Evolutionary conservation across 1,140 invertebrate species (phyloP), one percentile per base, ranked within the genome.

Genomic region (Sweltsa coloradensis): DNA sequence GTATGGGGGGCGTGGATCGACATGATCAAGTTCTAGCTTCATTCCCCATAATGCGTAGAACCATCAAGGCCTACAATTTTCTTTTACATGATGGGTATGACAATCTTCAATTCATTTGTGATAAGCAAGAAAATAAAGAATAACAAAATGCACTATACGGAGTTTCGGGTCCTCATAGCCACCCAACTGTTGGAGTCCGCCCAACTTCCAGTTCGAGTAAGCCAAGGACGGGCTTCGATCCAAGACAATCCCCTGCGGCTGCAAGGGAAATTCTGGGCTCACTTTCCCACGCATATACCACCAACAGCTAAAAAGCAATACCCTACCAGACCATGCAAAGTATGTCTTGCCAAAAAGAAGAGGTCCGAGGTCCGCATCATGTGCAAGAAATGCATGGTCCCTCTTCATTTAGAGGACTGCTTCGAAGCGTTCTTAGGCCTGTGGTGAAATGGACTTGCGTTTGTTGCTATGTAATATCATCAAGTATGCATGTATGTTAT

Each of bases 21-120:
- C 37, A 51, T 34, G 47, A 51, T 34, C 40, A 50, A n/a, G n/a
- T 45, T 18, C 39, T 51, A 25, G 16, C 50, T 5, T 51, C 16
- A 34, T 51, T 45, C 26, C 37, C 47, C 25, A n/a, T 55, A 3
- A 55, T 55, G 52, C 47, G 29, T 49, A 53, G 48, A 50, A 34
- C 16, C 25, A 21, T 47, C 3, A 55, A 55, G 48, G 41, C 24
- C n/a, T 51, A 51, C 34, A 51, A 45, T 5, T 51, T 51, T 36
- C n/a, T 47, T 51, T 43, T 51, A 51, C 25, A 13, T 51, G 16
- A 34, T 51, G 27, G 50, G 50, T 25, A 51, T 51, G 22, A 29
- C 37, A 11, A 37, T 51, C 25, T 45, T 18, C 22, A 51, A 51
- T 41, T 42, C 48, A 23, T 51, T 31, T 51, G 22, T 42, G 27